Evolutionary conservation across 2,113 vertebrate species (phyloP).

Genomic region (Pangasianodon hypophthalmus): DNA sequence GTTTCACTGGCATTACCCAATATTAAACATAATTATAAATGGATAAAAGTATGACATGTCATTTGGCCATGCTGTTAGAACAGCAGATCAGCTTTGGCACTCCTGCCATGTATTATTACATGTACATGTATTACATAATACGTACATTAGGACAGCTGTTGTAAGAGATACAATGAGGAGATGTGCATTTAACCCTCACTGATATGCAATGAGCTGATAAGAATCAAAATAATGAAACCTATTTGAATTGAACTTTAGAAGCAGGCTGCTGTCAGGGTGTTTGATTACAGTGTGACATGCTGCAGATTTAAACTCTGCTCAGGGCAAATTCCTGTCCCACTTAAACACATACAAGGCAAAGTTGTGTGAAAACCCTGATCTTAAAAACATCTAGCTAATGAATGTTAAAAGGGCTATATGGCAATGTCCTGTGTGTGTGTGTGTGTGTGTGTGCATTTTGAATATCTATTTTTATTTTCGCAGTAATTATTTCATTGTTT

Average conservation of each 20-base stretch:
- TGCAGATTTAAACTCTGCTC: constrained; percentile 4
- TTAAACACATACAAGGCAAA: not conserved
- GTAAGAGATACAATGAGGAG: not conserved
- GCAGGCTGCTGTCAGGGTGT: not conserved
- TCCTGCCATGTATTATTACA: not conserved
- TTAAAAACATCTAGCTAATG: constrained; percentile 1
- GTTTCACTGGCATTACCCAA: not conserved
- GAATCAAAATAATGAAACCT: not conserved
- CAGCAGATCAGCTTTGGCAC: not conserved
- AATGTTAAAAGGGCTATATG: not conserved
- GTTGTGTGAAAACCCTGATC: not conserved
- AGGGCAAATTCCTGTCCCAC: not conserved
- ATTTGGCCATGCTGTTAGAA: not conserved
- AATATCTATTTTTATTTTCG: not conserved
- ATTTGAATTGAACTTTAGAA: constrained; percentile 2
- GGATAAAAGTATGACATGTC: not conserved
- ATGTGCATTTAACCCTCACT: not conserved
- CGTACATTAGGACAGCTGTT: not conserved
- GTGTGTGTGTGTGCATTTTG: not conserved
- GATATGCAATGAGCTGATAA: not conserved
- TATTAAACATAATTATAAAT: not conserved
- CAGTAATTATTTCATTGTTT: not conserved
- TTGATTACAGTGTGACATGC: constrained; percentile 1
- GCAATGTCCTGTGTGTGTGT: not conserved
- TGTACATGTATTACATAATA: not conserved